Base-by-base conservation (phyloP, 2,888 invertebrate species). In the Drosophila falleni region DNA sequence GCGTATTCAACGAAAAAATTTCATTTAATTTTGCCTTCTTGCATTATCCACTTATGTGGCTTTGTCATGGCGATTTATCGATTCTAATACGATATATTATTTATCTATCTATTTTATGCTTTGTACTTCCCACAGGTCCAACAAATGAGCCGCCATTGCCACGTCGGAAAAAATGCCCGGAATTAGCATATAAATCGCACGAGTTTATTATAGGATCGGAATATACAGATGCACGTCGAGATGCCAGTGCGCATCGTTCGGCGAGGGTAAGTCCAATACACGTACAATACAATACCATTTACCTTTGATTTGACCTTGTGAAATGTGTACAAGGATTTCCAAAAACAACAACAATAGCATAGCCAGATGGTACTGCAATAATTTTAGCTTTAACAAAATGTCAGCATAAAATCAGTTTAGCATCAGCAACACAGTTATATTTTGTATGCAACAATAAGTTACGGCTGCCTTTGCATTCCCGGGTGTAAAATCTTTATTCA, bases 161-260 rank as follows among this genome's bases (percentile, higher is more conserved):
- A 78, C 95, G 97, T 81, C 95, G 97, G 92, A 97, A 97, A 95
- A 97, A 97, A 94, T 97, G 97, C 92, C 97, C 97, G 51, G 97
- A 97, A 87, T 94, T 97, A 91, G 97, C 97, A 89, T 97, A 97
- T 94, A 96, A 96, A 93, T 96, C 96, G 91, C 96, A 97, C 94
- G 97, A 97, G 93, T 95, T 97, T 90, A 95, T 97, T 83, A 93
- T 91, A 89, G 92, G 92, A 84, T 93, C 94, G 91, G 95, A 95
- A 89, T 95, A 95, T 85, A 94, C 94, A 80, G 95, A 95, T 84
- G 94, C 89, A 79, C 91, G 91, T 62, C 87, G 89, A 29, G 90
- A 94, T 93, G 87, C 84, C 73, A 83, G 89, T 68, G 93, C 93
- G 64, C 91, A 89, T 83, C 92, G 93, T 71, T 80, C 89, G 80